Evolutionary conservation across 2,113 vertebrate species (phyloP).

Genomic region (Anser cygnoides): DNA sequence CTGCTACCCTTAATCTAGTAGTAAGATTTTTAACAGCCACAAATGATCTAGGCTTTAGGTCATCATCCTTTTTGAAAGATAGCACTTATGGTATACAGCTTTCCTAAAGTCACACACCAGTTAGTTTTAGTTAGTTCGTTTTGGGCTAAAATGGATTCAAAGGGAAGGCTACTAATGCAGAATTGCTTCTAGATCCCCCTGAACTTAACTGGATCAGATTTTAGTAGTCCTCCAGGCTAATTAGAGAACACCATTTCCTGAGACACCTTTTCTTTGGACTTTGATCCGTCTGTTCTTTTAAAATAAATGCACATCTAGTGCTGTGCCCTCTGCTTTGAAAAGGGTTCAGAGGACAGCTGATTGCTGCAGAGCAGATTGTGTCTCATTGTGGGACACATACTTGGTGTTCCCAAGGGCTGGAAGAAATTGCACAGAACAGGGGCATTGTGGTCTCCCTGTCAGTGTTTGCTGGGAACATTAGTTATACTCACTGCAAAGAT

Average conservation of each 20-base stretch:
- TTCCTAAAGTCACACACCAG: not conserved
- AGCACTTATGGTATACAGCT: not conserved
- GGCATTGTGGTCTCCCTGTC: not conserved
- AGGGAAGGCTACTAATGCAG: not conserved
- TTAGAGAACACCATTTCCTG: not conserved
- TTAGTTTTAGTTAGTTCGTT: too few species aligned
- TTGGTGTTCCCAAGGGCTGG: not conserved
- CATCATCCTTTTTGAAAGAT: not conserved
- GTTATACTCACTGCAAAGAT: not conserved
- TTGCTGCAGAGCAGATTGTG: not conserved
- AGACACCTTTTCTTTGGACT: not conserved
- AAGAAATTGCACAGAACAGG: not conserved
- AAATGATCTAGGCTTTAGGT: not conserved
- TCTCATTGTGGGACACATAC: not conserved
- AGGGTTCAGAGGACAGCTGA: not conserved
- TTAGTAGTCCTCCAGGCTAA: not conserved
- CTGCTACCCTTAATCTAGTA: not conserved
- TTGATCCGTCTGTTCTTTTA: not conserved
- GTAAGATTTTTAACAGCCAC: not conserved
- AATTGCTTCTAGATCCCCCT: not conserved
- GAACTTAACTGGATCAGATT: not conserved
- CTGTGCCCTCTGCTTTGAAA: not conserved
- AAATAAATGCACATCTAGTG: not conserved
- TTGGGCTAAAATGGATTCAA: not conserved
- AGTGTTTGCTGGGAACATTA: not conserved